A percentile compares a stretch with the other conserved stretches of the same genome.
Evolutionary conservation across 1,140 invertebrate genomes (phyloP).

Genomic region (Drosophila paulistorum): DNA sequence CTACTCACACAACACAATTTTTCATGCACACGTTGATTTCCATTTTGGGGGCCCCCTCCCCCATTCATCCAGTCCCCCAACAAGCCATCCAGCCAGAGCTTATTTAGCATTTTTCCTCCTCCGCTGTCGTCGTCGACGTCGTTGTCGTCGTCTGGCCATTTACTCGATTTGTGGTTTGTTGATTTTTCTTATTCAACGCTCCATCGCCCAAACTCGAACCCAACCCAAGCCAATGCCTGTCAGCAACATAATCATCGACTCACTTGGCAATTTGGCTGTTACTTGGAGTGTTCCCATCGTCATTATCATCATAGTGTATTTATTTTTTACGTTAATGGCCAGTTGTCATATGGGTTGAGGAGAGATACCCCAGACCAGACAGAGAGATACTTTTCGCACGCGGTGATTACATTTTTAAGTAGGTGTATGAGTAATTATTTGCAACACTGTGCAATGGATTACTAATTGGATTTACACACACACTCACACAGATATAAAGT

Average conservation of each 20-base stretch:
- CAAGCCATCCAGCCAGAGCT: conserved; percentile 31
- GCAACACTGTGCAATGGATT: neutral
- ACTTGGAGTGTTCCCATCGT: conserved; percentile 14
- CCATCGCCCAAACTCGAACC: conserved; percentile 39
- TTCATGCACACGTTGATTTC: conserved; percentile 55
- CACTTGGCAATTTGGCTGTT: conserved; percentile 52
- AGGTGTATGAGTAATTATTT: conserved; percentile 61
- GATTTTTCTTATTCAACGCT: conserved; percentile 68
- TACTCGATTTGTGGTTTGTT: conserved; percentile 63
- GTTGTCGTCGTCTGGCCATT: conserved; percentile 35
- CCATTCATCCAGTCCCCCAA: neutral
- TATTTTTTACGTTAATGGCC: conserved; percentile 66
- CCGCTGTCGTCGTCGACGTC: neutral
- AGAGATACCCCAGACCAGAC: conserved; percentile 35
- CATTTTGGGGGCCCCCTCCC: conserved; percentile 38
- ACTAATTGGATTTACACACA: neutral
- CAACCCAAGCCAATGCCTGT: conserved; percentile 14
- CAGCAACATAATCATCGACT: conserved; percentile 60
- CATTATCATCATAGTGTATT: conserved; percentile 52
- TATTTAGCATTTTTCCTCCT: conserved; percentile 55
- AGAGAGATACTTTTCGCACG: conserved; percentile 32
- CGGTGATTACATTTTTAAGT: conserved; percentile 63
- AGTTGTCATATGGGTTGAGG: conserved; percentile 59
- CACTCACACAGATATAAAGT: neutral
- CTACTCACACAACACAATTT: conserved; percentile 56